Percentiles rank a stretch among this genome's conserved stretches.
Conservation (phyloP, 2,113 vertebrate species). For the Bagarius yarrelli region DNA sequence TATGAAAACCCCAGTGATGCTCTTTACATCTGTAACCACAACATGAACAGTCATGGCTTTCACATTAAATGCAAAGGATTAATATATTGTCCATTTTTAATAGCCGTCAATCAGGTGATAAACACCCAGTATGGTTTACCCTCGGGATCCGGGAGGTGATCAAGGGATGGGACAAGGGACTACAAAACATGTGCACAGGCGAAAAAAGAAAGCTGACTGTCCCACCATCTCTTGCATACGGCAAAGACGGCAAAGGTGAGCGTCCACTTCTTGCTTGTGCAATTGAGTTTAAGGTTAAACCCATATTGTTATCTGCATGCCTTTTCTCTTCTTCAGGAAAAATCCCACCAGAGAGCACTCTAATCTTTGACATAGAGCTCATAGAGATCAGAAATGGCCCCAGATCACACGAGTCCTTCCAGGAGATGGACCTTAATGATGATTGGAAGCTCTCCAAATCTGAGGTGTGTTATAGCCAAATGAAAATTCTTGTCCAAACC, state of each 20-base stretch:
- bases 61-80: not conserved
- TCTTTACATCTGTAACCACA: not conserved
- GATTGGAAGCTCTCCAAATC: slow-evolving; percentile 93
- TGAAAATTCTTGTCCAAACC: not conserved
- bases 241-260: slow-evolving; percentile 95
- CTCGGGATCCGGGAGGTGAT: slow-evolving; percentile 87
- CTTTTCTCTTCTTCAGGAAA: slow-evolving; percentile 74
- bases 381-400: slow-evolving; percentile 95
- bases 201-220: slow-evolving; percentile 87
- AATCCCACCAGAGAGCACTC: slow-evolving; percentile 91
- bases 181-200: slow-evolving; percentile 88
- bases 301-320: not conserved
- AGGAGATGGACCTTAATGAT: slow-evolving; percentile 97
- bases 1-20: no score
- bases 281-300: not conserved
- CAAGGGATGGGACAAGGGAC: slow-evolving; percentile 91
- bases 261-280: not conserved
- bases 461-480: slow-evolving; percentile 73
- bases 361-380: slow-evolving; percentile 90
- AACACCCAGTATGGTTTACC: slow-evolving; percentile 92
- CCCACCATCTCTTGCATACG: slow-evolving; percentile 86
- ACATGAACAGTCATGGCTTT: not conserved
- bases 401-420: slow-evolving; percentile 94
- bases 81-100: slow-evolving; percentile 50
- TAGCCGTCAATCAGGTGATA: slow-evolving; percentile 84